Base-by-base conservation (phyloP, 1,140 invertebrate genomes). In the Hycleus phaleratus region DNA sequence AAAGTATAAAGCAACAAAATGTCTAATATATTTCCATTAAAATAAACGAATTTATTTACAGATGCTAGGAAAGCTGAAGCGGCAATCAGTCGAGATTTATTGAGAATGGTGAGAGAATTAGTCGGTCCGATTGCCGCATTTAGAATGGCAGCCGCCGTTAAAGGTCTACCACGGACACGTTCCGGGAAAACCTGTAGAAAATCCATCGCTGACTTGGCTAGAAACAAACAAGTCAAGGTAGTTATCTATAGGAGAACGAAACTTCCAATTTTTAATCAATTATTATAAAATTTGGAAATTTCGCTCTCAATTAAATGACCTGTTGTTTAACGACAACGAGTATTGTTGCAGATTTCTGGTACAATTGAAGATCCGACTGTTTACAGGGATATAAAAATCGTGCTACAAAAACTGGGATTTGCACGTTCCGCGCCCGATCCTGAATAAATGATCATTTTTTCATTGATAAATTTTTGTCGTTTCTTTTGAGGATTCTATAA, bases 91-190 rank as follows among this genome's bases (percentile, higher is more conserved):
- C 71, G 77, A 26, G 89, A 92, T 67, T 66, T 91, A 8, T 79
- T 92, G 2, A 74, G 78, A 4, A 75, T 85, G 60, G 90, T 95
- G 0, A 76, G 93, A 60, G 83, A 88, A 44, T 72, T 87, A 3
- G 86, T 97, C 42, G 93, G 94, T 0, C 90, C 93, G 0, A 93
- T 97, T 8, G 93, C 93, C 1, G 83, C 89, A 1, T 94, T 96
- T 69, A 84, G 85, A 63, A 74, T 86, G 49, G 86, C 86, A 0
- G 84, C 84, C 0, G 77, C 87, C 1, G 89, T 96, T 0, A 82
- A 81, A 12, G 87, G 80, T 26, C 73, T 97, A 26, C 93, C 94
- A 0, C 62, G 64, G 11, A 71, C 70, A 8, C 61, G 70, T 43
- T 68, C 68, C 0, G 79, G 88, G 3, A 96, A 95, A 77, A 88